Evolutionary conservation across 2,797 vertebrate species (phyloP).

Genomic region (Neostethus bicornis): DNA sequence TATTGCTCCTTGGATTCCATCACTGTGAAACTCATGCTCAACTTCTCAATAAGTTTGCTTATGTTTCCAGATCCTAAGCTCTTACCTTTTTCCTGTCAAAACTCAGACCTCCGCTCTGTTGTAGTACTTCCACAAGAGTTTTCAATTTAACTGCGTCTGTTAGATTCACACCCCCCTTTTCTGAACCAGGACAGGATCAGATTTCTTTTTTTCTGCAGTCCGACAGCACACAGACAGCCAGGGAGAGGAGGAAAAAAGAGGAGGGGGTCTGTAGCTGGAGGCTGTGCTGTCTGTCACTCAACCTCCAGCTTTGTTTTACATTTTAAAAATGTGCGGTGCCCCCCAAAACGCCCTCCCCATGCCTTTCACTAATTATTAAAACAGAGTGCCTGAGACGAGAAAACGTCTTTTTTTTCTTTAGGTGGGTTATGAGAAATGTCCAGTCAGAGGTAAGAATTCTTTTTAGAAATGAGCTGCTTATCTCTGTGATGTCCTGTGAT

Average conservation of each 20-base stretch:
- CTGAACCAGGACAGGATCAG: conserved; percentile 66
- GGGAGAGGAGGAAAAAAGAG: conserved; percentile 24
- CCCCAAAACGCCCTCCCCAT: conserved; percentile 18
- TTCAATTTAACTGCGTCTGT: conserved; percentile 75
- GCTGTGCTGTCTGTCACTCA: conserved; percentile 57
- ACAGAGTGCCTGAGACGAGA: conserved; percentile 4
- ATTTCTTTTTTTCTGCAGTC: conserved; percentile 74
- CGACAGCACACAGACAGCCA: conserved; percentile 39
- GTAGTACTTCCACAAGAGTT: conserved; percentile 72
- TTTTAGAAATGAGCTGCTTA: conserved; percentile 60
- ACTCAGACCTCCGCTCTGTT: conserved; percentile 64
- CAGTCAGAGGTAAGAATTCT: conserved; percentile 55
- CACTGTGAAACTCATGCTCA: background rate
- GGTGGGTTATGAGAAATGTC: conserved; percentile 53
- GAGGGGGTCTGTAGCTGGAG: conserved; percentile 57
- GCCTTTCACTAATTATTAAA: conserved; percentile 46
- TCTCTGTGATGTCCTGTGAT: conserved; percentile 58
- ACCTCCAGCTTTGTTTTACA: conserved; percentile 54
- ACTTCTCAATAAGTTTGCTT: conserved; percentile 18
- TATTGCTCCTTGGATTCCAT: conserved; percentile 7
- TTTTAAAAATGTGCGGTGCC: conserved; percentile 24
- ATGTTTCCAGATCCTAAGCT: conserved; percentile 17
- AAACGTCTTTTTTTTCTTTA: conserved; percentile 42
- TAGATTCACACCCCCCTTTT: conserved; percentile 75
- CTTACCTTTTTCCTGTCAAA: conserved; percentile 75